These are phyloP conservation scores for Ametastegia equiseti DNA, from an alignment of 2,888 invertebrate species.

Conservation along the genomic window DNA sequence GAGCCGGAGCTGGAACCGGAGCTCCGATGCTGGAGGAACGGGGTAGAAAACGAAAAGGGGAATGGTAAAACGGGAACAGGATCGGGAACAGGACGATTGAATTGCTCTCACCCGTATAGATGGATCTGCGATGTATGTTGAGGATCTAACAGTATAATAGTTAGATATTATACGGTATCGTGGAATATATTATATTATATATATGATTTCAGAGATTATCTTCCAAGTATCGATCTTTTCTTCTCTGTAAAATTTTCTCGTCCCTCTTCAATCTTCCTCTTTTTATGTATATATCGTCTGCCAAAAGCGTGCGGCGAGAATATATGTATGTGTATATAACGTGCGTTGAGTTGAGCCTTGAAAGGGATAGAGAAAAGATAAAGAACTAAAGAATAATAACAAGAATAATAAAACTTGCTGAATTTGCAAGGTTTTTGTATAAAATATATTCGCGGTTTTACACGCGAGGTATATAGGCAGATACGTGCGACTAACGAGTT, in stretches of 20 bases:
- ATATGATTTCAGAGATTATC: conserved; percentile 4
- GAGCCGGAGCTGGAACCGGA: conserved; percentile 38
- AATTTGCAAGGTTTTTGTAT: not conserved
- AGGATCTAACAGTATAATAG: not conserved
- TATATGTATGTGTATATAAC: no score
- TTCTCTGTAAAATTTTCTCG: not conserved
- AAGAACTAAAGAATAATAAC: not conserved
- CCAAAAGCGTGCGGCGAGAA: not conserved
- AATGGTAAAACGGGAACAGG: not conserved
- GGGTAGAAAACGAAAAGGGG: not conserved
- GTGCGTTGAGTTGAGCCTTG: not conserved
- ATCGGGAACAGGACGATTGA: not conserved
- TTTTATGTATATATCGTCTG: not conserved
- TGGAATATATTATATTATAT: no score
- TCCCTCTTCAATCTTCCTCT: no score
- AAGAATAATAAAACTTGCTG: conserved; percentile 5
- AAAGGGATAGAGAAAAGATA: not conserved
- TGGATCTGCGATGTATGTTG: not conserved
- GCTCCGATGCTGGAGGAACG: not conserved
- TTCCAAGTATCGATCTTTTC: not conserved
- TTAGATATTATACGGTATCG: not conserved
- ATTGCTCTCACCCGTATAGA: not conserved
- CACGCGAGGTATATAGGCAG: not conserved
- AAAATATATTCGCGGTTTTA: not conserved
- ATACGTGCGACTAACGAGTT: not conserved